A percentile compares a stretch with the other conserved stretches of the same genome.
These are phyloP conservation scores for Gastracanthus pulcherrimus DNA, from an alignment of 2,888 invertebrate species.

Conservation along the genomic window DNA sequence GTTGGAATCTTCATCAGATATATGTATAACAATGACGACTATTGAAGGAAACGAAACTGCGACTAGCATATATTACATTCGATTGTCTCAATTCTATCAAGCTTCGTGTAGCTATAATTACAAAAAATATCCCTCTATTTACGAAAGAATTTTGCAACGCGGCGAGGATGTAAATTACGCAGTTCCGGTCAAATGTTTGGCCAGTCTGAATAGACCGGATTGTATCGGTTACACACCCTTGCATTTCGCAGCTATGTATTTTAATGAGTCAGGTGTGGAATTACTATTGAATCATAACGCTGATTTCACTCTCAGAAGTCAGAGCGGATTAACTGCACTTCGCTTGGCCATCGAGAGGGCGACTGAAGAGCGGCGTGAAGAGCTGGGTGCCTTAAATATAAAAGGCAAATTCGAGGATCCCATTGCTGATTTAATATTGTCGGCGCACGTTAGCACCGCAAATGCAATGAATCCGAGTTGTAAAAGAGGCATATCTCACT, in stretches of 20 bases:
- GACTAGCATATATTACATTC: too few relatives aligned
- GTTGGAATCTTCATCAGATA: neutral
- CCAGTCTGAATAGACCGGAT: neutral
- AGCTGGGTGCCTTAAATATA: neutral
- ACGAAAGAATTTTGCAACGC: neutral
- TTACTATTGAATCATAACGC: neutral
- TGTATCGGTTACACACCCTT: slow-evolving; percentile 9
- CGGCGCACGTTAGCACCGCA: neutral
- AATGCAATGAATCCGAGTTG: neutral
- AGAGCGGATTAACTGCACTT: neutral
- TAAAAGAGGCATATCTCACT: slow-evolving; percentile 20
- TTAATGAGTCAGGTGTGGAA: too few relatives aligned
- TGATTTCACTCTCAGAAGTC: neutral
- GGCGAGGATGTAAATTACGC: slow-evolving; percentile 15
- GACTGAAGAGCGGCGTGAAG: neutral
- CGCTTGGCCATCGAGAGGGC: neutral
- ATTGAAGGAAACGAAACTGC: neutral
- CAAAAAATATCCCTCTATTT: too few relatives aligned
- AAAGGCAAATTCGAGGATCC: neutral
- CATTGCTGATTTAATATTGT: neutral
- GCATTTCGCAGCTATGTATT: slow-evolving; percentile 8
- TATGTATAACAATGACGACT: neutral
- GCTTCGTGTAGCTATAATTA: too few relatives aligned
- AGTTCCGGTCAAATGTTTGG: neutral
- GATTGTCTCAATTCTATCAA: neutral